These are phyloP conservation scores for Melanocharis versteri DNA, from an alignment of 2,113 vertebrate species.

Conservation along the genomic window DNA sequence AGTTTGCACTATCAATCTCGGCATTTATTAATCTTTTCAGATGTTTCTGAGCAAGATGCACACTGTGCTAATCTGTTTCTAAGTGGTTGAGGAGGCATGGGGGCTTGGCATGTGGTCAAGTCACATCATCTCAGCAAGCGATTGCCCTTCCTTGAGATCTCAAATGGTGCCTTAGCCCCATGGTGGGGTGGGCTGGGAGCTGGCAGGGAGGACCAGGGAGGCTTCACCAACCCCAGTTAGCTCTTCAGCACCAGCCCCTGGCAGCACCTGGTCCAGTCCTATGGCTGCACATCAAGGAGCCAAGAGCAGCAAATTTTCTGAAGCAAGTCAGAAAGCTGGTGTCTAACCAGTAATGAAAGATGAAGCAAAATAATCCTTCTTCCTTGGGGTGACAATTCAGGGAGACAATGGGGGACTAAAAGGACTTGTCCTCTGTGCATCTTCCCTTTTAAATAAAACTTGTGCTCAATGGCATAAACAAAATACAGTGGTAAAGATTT, in stretches of 20 bases:
- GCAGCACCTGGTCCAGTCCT: not conserved
- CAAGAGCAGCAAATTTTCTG: not conserved
- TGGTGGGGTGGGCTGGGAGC: not conserved
- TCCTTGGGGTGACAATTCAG: not conserved
- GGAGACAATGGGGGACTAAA: not conserved
- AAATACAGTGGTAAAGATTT: not conserved
- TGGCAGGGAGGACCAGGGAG: not conserved
- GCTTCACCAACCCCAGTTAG: not conserved
- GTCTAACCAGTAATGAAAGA: not conserved
- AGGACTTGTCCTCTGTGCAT: not conserved
- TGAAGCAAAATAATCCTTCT: not conserved
- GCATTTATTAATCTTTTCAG: constrained; percentile 1
- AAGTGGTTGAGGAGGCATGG: not conserved
- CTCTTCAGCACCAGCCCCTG: not conserved
- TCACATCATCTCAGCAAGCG: not conserved
- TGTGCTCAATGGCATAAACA: not conserved
- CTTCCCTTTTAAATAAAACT: not conserved
- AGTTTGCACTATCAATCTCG: not conserved
- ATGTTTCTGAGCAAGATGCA: constrained; percentile 14
- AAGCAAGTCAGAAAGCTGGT: not conserved
- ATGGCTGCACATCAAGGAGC: not conserved
- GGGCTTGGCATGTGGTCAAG: not conserved
- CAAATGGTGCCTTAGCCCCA: not conserved
- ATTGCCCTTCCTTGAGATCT: not conserved
- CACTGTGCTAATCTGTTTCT: not conserved